Conservation (phyloP, 2,113 vertebrate species). For the Cyanoramphus novaezelandiae region DNA sequence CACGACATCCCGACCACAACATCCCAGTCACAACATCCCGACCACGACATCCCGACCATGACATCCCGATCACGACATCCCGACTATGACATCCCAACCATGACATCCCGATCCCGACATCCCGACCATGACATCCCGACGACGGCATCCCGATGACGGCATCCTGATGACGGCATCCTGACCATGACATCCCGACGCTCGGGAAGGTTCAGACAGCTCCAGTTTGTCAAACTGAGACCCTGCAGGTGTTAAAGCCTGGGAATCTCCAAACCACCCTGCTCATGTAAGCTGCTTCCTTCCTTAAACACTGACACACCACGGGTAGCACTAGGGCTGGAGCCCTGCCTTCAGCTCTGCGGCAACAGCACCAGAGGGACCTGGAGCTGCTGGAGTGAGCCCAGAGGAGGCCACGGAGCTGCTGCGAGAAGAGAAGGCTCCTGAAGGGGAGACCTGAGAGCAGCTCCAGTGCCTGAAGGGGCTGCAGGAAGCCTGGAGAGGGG, state of each 20-base stretch:
- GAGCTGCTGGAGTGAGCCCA: too few relatives aligned
- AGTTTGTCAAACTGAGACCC: background rate
- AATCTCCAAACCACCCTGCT: constrained; percentile 10
- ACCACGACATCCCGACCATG: background rate
- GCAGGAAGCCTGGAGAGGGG: too few relatives aligned
- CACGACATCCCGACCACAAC: accelerated
- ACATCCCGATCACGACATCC: background rate
- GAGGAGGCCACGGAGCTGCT: too few relatives aligned
- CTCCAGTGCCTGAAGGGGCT: too few relatives aligned
- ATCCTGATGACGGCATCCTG: too few relatives aligned
- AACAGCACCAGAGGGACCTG: too few relatives aligned
- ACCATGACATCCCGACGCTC: accelerated
- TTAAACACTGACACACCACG: background rate
- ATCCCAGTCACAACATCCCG: background rate
- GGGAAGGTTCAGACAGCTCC: background rate
- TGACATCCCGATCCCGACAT: background rate
- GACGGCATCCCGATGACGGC: background rate
- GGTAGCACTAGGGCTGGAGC: background rate
- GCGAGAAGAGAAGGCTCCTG: too few relatives aligned
- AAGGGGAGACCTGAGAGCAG: too few relatives aligned
- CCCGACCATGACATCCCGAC: accelerated
- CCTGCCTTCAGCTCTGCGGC: background rate
- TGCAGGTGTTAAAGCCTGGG: background rate
- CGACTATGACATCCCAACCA: accelerated
- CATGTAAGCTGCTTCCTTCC: background rate